Evolutionary conservation across 2,797 vertebrate species (phyloP).

Genomic region (Schizopygopsis pylzovi): DNA sequence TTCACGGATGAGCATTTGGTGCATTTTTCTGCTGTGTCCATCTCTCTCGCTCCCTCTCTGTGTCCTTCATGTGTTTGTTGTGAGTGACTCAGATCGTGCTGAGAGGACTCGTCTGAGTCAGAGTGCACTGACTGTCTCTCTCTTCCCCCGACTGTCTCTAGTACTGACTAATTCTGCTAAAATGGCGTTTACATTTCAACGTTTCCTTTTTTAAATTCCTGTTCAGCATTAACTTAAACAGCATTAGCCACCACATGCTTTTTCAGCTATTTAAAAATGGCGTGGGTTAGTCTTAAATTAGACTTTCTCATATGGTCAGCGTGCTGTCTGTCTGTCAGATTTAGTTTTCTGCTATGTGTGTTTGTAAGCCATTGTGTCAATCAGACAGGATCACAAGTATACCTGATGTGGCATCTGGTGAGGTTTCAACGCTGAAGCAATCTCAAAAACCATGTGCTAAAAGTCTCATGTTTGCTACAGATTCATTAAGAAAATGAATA

Average conservation of each 20-base stretch:
- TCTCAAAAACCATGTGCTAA: not conserved
- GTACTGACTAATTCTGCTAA: slow-evolving; percentile 31
- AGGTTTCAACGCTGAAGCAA: not conserved
- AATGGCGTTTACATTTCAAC: slow-evolving; percentile 4
- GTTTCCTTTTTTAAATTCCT: slow-evolving; percentile 30
- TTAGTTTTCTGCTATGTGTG: not conserved
- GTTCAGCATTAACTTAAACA: not conserved
- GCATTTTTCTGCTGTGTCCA: not conserved
- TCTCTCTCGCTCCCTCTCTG: slow-evolving; percentile 17
- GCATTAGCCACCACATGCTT: slow-evolving; percentile 34
- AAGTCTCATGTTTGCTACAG: not conserved
- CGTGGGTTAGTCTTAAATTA: slow-evolving; percentile 18
- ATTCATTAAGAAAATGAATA: not conserved
- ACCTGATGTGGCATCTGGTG: not conserved
- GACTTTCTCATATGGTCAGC: slow-evolving; percentile 12
- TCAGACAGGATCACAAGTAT: not conserved
- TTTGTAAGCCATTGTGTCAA: not conserved
- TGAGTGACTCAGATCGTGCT: slow-evolving; percentile 78
- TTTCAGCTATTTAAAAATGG: slow-evolving; percentile 28
- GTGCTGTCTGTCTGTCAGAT: slow-evolving; percentile 8
- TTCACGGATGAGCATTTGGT: slow-evolving; percentile 8
- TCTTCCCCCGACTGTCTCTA: slow-evolving; percentile 49
- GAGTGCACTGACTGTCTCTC: slow-evolving; percentile 61
- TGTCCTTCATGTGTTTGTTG: slow-evolving; percentile 66
- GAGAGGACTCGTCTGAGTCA: slow-evolving; percentile 74